A percentile compares a stretch with the other conserved stretches of the same genome.
Evolutionary conservation across 2,113 vertebrate species (phyloP).

Genomic region (Synodontis membranacea): DNA sequence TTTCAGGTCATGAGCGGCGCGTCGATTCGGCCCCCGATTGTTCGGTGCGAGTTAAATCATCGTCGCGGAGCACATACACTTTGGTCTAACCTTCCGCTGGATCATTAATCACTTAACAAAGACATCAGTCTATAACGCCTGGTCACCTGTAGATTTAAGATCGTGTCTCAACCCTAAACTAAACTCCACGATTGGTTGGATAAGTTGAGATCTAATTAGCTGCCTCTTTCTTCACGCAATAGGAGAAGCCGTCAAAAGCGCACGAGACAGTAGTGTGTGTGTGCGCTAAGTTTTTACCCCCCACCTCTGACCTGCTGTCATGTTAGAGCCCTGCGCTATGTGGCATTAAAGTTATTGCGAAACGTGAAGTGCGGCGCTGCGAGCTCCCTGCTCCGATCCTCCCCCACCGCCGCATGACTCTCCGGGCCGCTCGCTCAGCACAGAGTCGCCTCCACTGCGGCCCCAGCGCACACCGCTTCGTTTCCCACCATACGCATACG

Average conservation of each 20-base stretch:
- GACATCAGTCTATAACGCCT: not conserved
- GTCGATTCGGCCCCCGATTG: slow-evolving; percentile 17
- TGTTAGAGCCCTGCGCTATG: slow-evolving; percentile 52
- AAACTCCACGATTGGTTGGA: not conserved
- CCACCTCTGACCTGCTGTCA: slow-evolving; percentile 46
- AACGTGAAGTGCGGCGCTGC: slow-evolving; percentile 49
- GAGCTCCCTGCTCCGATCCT: slow-evolving; percentile 63
- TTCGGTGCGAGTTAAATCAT: not conserved
- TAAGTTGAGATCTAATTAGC: slow-evolving; percentile 14
- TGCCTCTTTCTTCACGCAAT: not conserved
- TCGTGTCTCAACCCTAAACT: too few relatives aligned
- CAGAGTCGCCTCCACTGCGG: slow-evolving; percentile 37
- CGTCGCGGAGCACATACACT: not conserved
- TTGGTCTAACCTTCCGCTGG: not conserved
- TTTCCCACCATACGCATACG: slow-evolving; percentile 39
- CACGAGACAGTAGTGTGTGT: not conserved
- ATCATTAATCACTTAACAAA: not conserved
- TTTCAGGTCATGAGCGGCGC: slow-evolving; percentile 30
- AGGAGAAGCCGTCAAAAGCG: slow-evolving; percentile 1
- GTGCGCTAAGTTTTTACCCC: slow-evolving; percentile 10
- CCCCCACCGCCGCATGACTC: slow-evolving; percentile 76
- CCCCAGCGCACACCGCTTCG: slow-evolving; percentile 35
- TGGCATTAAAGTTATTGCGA: slow-evolving; percentile 53
- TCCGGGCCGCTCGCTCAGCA: slow-evolving; percentile 53
- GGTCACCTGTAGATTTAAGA: not conserved